Conservation (phyloP, 2,113 vertebrate species). For the Varanus salvator region DNA sequence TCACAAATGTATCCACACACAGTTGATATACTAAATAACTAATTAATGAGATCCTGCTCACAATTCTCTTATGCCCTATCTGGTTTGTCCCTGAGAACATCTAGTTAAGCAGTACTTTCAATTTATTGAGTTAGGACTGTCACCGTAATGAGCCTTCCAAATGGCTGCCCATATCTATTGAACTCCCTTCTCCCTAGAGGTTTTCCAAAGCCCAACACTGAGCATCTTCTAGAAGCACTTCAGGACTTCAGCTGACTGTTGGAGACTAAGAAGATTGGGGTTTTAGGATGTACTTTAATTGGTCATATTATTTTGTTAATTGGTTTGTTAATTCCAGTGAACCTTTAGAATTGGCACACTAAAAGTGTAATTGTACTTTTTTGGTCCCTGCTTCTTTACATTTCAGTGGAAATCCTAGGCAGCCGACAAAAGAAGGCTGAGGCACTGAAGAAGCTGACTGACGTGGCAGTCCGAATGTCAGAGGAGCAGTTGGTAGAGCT, state of each 20-base stretch:
- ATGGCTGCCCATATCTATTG: not conserved
- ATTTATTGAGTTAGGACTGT: not conserved
- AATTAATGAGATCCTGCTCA: not conserved
- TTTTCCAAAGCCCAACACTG: not conserved
- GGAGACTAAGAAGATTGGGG: no score
- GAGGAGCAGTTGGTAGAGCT: slow-evolving; percentile 93
- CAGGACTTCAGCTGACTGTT: not conserved
- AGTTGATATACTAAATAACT: no score
- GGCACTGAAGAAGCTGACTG: slow-evolving; percentile 87
- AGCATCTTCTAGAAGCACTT: not conserved
- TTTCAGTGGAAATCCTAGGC: slow-evolving; percentile 87
- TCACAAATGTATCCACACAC: not conserved
- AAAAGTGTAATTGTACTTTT: not conserved
- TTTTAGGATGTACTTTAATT: not conserved
- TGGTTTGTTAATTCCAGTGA: not conserved
- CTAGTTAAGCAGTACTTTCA: not conserved
- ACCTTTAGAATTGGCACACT: not conserved
- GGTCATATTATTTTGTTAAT: not conserved
- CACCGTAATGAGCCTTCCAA: no score
- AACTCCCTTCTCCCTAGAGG: not conserved
- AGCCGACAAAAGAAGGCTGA: slow-evolving; percentile 91
- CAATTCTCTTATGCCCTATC: not conserved
- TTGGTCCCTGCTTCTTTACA: slow-evolving; percentile 26
- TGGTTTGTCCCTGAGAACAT: not conserved
- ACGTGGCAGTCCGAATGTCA: slow-evolving; percentile 89